These are phyloP conservation scores for Sinocyclocheilus anshuiensis DNA, from an alignment of 2,113 vertebrate species.

Conservation along the genomic window DNA sequence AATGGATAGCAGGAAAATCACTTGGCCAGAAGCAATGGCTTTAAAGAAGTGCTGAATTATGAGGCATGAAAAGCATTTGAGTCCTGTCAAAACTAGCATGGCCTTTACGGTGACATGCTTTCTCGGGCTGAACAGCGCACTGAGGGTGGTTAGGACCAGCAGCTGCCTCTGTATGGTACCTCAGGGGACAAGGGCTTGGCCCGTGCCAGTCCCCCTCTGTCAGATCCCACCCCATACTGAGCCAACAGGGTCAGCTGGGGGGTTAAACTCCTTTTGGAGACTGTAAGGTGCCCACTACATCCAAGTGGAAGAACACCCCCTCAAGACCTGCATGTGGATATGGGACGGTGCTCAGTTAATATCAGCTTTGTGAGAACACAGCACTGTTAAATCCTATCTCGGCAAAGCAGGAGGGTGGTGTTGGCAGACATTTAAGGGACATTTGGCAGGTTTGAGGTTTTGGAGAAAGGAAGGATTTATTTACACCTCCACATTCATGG, in stretches of 20 bases:
- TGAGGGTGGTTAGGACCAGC: not conserved
- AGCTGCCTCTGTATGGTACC: constrained; percentile 28
- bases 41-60: constrained; percentile 23
- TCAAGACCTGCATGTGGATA: not conserved
- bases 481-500: constrained; percentile 32
- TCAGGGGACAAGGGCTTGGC: constrained; percentile 20
- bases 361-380: constrained; percentile 4
- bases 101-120: constrained; percentile 44
- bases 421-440: constrained; percentile 29
- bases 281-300: not conserved
- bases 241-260: constrained; percentile 35
- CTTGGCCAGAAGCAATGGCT: constrained; percentile 14
- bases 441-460: constrained; percentile 21
- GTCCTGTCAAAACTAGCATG: constrained; percentile 43
- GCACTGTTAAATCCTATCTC: constrained; percentile 32
- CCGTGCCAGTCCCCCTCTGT: not conserved
- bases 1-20: constrained; percentile 5
- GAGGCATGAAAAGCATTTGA: constrained; percentile 46
- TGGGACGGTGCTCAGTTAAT: not conserved
- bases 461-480: constrained; percentile 36
- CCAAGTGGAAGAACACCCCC: constrained; percentile 17
- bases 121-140: constrained; percentile 5
- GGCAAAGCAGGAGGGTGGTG: constrained; percentile 21
- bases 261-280: constrained; percentile 34
- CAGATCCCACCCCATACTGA: constrained; percentile 11